phyloP scores from a whole-genome alignment of 2,888 invertebrate species.

The Leuctra nigra region DNA sequence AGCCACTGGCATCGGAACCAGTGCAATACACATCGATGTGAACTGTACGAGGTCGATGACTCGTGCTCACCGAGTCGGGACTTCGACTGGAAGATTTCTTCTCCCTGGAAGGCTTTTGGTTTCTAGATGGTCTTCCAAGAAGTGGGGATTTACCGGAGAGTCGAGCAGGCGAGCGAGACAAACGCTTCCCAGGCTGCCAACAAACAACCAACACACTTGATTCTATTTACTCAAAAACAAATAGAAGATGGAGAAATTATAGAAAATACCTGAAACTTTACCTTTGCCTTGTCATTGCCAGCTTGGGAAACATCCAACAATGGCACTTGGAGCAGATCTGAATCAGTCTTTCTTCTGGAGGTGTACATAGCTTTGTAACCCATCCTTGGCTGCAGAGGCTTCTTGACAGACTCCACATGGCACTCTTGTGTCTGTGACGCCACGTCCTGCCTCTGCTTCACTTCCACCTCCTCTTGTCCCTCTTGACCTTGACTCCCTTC shows the following conservation, averaged over 20 bases:
- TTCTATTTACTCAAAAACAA: neutral
- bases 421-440: slow-evolving; percentile 44
- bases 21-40: slow-evolving; percentile 72
- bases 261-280: neutral
- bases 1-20: slow-evolving; percentile 47
- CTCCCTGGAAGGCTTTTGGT: slow-evolving; percentile 34
- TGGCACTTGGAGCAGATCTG: slow-evolving; percentile 12
- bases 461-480: slow-evolving; percentile 26
- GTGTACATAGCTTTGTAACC: slow-evolving; percentile 12
- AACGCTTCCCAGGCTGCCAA: slow-evolving; percentile 24
- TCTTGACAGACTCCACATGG: too few species aligned
- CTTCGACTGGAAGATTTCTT: slow-evolving; percentile 19
- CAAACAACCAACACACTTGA: neutral
- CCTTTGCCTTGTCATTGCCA: neutral
- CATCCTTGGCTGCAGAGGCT: slow-evolving; percentile 14
- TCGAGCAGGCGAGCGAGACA: slow-evolving; percentile 34
- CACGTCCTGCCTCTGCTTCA: slow-evolving; percentile 46
- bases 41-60: slow-evolving; percentile 54
- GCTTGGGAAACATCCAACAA: neutral
- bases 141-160: slow-evolving; percentile 31
- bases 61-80: slow-evolving; percentile 26
- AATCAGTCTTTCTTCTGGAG: slow-evolving; percentile 20
- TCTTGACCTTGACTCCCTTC: too few species aligned
- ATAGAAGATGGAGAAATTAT: neutral
- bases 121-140: slow-evolving; percentile 31